These are phyloP conservation scores for Xylota sylvarum DNA, from an alignment of 2,888 invertebrate genomes.

Conservation along the genomic window DNA sequence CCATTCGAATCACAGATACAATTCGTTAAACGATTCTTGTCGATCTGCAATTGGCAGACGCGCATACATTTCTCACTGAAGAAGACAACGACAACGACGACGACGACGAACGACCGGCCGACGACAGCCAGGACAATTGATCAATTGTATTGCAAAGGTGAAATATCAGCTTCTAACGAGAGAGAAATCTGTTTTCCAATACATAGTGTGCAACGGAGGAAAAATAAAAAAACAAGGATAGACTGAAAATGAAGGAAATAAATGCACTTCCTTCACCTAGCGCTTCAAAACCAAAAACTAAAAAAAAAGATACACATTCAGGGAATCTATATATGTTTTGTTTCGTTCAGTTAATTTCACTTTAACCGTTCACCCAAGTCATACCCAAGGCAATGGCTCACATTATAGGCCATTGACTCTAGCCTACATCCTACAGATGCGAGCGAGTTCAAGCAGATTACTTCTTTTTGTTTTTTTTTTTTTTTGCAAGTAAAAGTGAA, in stretches of 20 bases:
- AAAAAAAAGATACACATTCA: conserved; percentile 7
- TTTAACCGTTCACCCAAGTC: conserved; percentile 52
- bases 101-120: too few species aligned
- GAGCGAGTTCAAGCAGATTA: conserved; percentile 11
- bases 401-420: conserved; percentile 61
- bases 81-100: too few species aligned
- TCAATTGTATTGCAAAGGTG: conserved; percentile 50
- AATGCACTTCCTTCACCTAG: not conserved
- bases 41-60: conserved; percentile 56
- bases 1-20: conserved; percentile 34
- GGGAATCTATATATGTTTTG: conserved; percentile 3
- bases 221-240: not conserved
- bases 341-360: conserved; percentile 49
- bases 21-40: conserved; percentile 60
- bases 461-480: not conserved
- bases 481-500: conserved; percentile 64
- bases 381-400: not conserved
- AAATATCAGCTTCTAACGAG: conserved; percentile 45
- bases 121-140: conserved; percentile 55
- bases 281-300: too few species aligned
- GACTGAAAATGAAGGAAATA: conserved; percentile 18
- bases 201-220: too few species aligned
- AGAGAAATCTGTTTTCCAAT: conserved; percentile 39
- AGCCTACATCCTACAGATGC: conserved; percentile 31
- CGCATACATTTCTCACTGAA: conserved; percentile 10